Percentiles rank a stretch among this genome's conserved stretches.
phyloP scores from a whole-genome alignment of 2,113 vertebrate genomes.

The Albula glossodonta region DNA sequence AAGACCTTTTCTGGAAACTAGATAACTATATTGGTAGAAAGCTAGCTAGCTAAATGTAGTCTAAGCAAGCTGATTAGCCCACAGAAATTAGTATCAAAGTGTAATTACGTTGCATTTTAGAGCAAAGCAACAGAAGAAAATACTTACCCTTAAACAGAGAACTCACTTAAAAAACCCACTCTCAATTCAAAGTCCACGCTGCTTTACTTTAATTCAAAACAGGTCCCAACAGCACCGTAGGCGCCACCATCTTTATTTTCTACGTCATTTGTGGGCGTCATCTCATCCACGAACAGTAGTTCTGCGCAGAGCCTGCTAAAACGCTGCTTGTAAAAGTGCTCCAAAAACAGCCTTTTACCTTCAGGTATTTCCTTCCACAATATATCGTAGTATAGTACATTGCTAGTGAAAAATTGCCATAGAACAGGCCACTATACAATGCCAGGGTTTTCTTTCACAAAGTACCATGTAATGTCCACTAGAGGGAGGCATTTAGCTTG shows the following conservation, averaged over 20 bases:
- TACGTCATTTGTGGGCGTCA: background rate
- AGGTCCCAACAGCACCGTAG: slow-evolving; percentile 53
- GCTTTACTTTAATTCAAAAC: slow-evolving; percentile 6
- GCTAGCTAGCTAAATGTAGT: no score
- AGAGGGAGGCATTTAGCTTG: slow-evolving; percentile 57
- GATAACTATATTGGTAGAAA: background rate
- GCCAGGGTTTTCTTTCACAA: background rate
- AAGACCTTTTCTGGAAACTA: background rate
- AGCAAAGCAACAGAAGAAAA: background rate
- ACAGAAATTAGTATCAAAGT: no score
- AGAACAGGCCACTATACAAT: background rate
- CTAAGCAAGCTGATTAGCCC: no score
- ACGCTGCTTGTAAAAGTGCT: background rate
- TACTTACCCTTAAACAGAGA: background rate
- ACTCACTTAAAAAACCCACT: background rate
- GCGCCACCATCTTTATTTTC: slow-evolving; percentile 53
- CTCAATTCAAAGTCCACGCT: background rate
- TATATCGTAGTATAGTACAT: background rate
- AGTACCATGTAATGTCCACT: slow-evolving; percentile 30
- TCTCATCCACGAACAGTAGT: background rate
- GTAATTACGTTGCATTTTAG: no score
- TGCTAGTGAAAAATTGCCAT: background rate
- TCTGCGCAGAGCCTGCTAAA: background rate
- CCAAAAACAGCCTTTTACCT: no score
- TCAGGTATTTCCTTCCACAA: no score